Base-by-base conservation (phyloP, 2,113 vertebrate genomes). In the Scartelaos histophorus region DNA sequence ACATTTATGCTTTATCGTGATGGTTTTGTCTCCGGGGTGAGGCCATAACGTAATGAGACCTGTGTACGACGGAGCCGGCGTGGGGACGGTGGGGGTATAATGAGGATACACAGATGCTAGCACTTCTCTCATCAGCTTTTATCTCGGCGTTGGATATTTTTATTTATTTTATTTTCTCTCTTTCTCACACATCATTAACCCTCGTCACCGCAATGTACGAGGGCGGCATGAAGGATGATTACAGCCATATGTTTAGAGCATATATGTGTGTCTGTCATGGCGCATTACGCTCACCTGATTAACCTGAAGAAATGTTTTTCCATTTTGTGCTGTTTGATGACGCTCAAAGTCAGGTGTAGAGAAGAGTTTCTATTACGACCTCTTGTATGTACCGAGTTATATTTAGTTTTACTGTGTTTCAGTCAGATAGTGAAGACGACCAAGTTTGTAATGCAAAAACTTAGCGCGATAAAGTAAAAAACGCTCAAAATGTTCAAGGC, bases 171-270 rank as follows among this genome's bases (percentile, higher is more conserved):
- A 24, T 24, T 13, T 22, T 34, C 29, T 34, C 7, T n/a, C 34
- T 43, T 64, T 64, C 34, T 64, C 29, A 38, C 61, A 64, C 61
- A 5, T 43, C 34, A 64, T 64, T 64, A 64, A 64, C 61, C 61
- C 10, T 2, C 61, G 15, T n/a, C 61, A 19, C 61, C 9, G 34
- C 29, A n/a, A 12, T 21, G 19, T 38, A n/a, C 34, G 15, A 34
- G 24, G 58, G 12, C 29, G 6, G 61, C 61, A 64, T 64, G 61
- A 64, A 38, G 34, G 61, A 64, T 43, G 35, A 64, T 38, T 38
- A 38, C 61, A 4, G 17, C 61, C 35, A 21, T 64, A 38, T 38
- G 61, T 64, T 64, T 64, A 43, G 34, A 7, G 17, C 61, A 38
- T 11, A 38, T 11, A 43, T 25, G 24, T 58, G 25, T 58, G 56